A percentile compares a stretch with the other conserved stretches of the same genome.
Evolutionary conservation across 2,888 invertebrate species (phyloP).

Genomic region (Microdon myrmicae): DNA sequence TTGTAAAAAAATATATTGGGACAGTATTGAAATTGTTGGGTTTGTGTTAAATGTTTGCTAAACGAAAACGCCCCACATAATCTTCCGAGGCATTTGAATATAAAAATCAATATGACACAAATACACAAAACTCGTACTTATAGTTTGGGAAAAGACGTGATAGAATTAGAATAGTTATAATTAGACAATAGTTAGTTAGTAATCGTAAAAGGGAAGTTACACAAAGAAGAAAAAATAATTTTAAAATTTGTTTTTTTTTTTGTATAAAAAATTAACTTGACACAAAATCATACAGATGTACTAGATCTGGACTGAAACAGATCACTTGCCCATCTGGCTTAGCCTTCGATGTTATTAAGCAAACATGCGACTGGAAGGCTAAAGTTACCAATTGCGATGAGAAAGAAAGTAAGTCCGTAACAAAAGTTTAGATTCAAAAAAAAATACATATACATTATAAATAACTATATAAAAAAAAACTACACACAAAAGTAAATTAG

Average conservation of each 20-base stretch:
- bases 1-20: slow-evolving; percentile 15
- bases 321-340: slow-evolving; percentile 96
- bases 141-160: neutral
- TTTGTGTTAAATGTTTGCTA: no score
- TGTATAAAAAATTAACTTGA: slow-evolving; percentile 18
- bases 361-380: slow-evolving; percentile 98
- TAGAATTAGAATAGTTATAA: no score
- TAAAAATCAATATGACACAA: slow-evolving; percentile 1
- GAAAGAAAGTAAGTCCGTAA: slow-evolving; percentile 90
- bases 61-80: slow-evolving; percentile 9
- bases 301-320: slow-evolving; percentile 94
- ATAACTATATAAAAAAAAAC: slow-evolving; percentile 54
- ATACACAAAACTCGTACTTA: neutral
- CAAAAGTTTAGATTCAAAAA: slow-evolving; percentile 49
- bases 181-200: no score
- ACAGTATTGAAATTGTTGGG: slow-evolving; percentile 23
- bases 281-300: slow-evolving; percentile 71
- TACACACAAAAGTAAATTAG: slow-evolving; percentile 39
- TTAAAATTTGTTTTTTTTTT: slow-evolving; percentile 6
- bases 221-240: slow-evolving; percentile 4
- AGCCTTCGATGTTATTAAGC: slow-evolving; percentile 97
- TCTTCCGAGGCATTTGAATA: neutral
- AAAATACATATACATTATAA: slow-evolving; percentile 51
- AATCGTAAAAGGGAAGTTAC: slow-evolving; percentile 5
- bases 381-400: slow-evolving; percentile 96